These are phyloP conservation scores for Vanessa cardui DNA, from an alignment of 2,888 invertebrate genomes.

Conservation along the genomic window DNA sequence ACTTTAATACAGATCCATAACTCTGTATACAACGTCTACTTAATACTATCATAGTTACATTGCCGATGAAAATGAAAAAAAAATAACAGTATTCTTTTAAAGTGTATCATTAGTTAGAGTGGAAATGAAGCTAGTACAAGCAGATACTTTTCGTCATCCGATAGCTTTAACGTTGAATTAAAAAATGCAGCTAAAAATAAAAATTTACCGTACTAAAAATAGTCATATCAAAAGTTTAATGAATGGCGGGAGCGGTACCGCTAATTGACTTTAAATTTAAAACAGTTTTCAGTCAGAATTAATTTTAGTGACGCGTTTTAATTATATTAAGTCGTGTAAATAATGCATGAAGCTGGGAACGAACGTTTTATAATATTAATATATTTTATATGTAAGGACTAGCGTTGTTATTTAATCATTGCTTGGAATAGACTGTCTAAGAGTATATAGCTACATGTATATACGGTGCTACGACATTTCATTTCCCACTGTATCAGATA, in stretches of 20 bases:
- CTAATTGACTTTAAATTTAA: constrained; percentile 40
- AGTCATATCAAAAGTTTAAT: constrained; percentile 31
- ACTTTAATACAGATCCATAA: no score
- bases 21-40: no score
- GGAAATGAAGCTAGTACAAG: constrained; percentile 4
- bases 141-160: not conserved
- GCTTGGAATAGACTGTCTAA: not conserved
- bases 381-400: not conserved
- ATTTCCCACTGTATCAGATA: no score
- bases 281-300: constrained; percentile 34
- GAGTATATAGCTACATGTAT: no score
- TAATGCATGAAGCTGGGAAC: constrained; percentile 11
- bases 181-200: constrained; percentile 7
- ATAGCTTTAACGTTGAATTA: not conserved
- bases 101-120: not conserved
- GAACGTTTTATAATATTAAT: constrained; percentile 6
- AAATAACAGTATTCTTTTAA: no score
- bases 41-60: no score
- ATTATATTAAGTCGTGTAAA: constrained; percentile 32
- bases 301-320: constrained; percentile 30
- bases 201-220: constrained; percentile 9
- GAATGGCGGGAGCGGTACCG: constrained; percentile 28
- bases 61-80: no score
- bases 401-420: not conserved
- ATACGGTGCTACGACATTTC: no score